Base-by-base conservation (phyloP, 92 coral and sea anemone species). In the Epizoanthus illoricatus region DNA sequence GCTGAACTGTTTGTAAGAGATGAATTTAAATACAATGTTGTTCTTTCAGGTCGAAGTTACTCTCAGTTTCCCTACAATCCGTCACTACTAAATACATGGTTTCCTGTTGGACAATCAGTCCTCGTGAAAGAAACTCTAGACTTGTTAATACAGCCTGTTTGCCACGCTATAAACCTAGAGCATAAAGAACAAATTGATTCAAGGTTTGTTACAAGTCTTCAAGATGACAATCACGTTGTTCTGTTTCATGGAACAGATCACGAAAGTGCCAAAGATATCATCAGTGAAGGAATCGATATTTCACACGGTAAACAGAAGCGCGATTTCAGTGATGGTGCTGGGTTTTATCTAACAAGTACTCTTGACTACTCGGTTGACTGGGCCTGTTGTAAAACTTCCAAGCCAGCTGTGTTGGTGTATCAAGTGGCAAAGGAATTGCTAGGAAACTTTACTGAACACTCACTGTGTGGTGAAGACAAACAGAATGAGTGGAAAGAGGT, bases 241-340 rank as follows among this genome's bases (percentile, higher is more conserved):
- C 80, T 90, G 40, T 90, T 68, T 70, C 94, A 90, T 61, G 94
- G 94, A 69, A 90, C 94, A 24, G 94, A 90, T 66, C 91, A 81
- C 43, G 80, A 75, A 36, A 90, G 94, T 61, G 94, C 89, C 0
- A 10, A 33, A 61, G 83, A 90, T 54, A 88, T 90, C 58, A 45
- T 88, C 20, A 17, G 24, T 57, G 86, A 84, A 47, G 91, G 94
- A 36, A 76, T 85, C 13, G 87, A 88, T 21, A 45, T 88, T 63
- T 66, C 66, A 19, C 67, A 23, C 19, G 93, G 91, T 20, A 39
- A 67, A 62, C 70, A 70, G 52, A 90, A 87, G 52, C 89, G 91
- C 0, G 93, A 90, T 67, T 90, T 90, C 41, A 90, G 91, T 83
- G 67, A 75, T 71, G 91, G 93, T 12, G 15, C 69, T 45, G 93